Evolutionary conservation across 2,797 vertebrate genomes (phyloP), one percentile per base, ranked within the genome.

Genomic region (Lophotriccus pileatus): DNA sequence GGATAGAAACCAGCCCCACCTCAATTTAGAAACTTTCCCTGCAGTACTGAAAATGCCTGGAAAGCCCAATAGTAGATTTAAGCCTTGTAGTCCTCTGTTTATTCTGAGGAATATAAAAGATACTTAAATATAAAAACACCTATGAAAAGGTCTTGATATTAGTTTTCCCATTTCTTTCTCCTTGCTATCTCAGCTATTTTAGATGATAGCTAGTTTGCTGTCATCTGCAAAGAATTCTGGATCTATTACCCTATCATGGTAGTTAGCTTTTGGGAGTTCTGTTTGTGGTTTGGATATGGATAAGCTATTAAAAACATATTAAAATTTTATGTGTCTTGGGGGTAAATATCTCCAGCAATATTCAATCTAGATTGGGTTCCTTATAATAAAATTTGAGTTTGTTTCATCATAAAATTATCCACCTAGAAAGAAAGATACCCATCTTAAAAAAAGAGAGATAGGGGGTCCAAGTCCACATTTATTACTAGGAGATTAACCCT

Each of bases 251-350:
- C 30, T 59, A 56, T 92, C 58, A 55, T 84, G 70, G 14, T 75
- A 14, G 72, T 91, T 50, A 11, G 27, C 28, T 94, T 87, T 91
- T 75, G 87, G 21, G 59, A 89, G 72, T 46, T 94, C 30, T 53
- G n/a, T 94, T 73, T 94, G 84, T 94, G 52, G 32, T 92, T 95
- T 76, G 89, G 21, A 24, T 70, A 52, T 64, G 53, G 25, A 49
- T 86, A 84, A 34, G 37, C 18, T 70, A 50, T 89, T 94, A 89
- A 70, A 89, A 68, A 20, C 20, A 6, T 52, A 37, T 58, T 92
- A 30, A 67, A 78, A 66, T 39, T 47, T 82, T 36, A 24, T 49
- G 25, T 32, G 49, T 43, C 39, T 87, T 44, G 76, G 6, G 15
- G 76, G 3, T 56, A 25, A 70, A 21, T 62, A 11, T 52, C 25